phyloP scores from a whole-genome alignment of 30 jellyfish, hydroid and myxozoan genomes.

The Catostylus mosaicus region DNA sequence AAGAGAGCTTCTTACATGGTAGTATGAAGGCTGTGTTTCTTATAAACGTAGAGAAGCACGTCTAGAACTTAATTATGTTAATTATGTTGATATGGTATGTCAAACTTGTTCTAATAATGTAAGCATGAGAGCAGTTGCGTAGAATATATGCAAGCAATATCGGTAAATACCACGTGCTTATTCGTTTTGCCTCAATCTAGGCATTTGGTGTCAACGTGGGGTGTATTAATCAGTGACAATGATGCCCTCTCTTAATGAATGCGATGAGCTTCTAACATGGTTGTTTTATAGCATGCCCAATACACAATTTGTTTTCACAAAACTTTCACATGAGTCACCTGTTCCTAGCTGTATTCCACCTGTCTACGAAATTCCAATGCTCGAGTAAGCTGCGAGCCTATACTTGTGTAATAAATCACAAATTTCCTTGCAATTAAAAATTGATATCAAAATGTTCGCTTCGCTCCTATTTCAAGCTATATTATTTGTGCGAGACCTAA shows the following conservation, averaged over 20 bases:
- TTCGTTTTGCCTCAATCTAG: not conserved
- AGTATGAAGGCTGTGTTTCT: too few relatives aligned
- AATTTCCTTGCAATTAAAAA: conserved; percentile 70
- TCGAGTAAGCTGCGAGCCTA: conserved; percentile 58
- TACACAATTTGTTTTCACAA: conserved; percentile 33
- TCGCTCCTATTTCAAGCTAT: conserved; percentile 21
- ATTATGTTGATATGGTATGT: too few relatives aligned
- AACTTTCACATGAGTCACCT: conserved; percentile 61
- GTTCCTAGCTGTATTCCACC: conserved; percentile 53
- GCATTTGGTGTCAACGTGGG: not conserved
- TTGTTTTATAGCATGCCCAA: conserved; percentile 38
- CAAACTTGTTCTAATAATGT: not conserved
- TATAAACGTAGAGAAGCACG: too few relatives aligned
- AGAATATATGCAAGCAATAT: not conserved
- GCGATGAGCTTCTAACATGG: not conserved
- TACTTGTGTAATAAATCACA: conserved; percentile 69
- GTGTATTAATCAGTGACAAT: not conserved
- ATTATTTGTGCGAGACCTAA: conserved; percentile 24
- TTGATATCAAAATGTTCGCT: conserved; percentile 57
- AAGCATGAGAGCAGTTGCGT: conserved; percentile 8
- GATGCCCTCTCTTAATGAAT: not conserved
- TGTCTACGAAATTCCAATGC: conserved; percentile 45
- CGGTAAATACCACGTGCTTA: conserved; percentile 16
- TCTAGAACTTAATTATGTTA: too few relatives aligned
- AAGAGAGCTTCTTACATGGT: too few relatives aligned